These are phyloP conservation scores for Scaptomyza pallida DNA, from an alignment of 1,140 invertebrate genomes.

Conservation along the genomic window DNA sequence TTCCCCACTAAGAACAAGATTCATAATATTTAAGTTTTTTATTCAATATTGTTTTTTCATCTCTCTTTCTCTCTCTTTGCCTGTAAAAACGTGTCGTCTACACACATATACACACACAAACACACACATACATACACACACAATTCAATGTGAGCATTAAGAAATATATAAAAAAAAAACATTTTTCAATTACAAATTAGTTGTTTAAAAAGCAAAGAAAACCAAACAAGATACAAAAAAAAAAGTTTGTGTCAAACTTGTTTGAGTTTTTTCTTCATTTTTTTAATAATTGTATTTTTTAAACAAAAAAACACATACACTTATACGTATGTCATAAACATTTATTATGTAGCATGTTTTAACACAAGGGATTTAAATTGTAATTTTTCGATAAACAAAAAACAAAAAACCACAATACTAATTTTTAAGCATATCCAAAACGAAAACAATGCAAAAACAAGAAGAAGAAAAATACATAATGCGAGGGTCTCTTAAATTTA, in stretches of 20 bases:
- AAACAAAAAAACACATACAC: constrained; percentile 7
- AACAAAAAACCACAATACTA: constrained; percentile 29
- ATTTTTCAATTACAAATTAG: constrained; percentile 67
- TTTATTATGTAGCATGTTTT: constrained; percentile 56
- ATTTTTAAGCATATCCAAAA: constrained; percentile 36
- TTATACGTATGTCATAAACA: background rate
- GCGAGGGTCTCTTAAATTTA: constrained; percentile 38
- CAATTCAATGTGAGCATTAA: constrained; percentile 60
- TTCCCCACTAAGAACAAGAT: background rate
- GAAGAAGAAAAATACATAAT: constrained; percentile 43
- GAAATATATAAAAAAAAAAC: constrained; percentile 63
- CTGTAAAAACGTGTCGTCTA: constrained; percentile 33
- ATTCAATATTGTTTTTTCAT: constrained; percentile 47
- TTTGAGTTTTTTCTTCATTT: constrained; percentile 2
- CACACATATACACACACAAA: constrained; percentile 22
- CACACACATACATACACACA: constrained; percentile 6
- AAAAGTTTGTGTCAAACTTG: constrained; percentile 11
- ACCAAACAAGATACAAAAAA: constrained; percentile 2
- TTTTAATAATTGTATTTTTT: constrained; percentile 20
- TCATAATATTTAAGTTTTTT: constrained; percentile 16
- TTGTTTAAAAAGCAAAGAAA: constrained; percentile 28
- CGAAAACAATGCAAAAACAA: constrained; percentile 32
- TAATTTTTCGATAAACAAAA: constrained; percentile 57
- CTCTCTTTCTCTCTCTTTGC: too few relatives aligned
- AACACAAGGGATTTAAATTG: constrained; percentile 79